A percentile compares a stretch with the other conserved stretches of the same genome.
These are phyloP conservation scores for Agraylea sexmaculata DNA, from an alignment of 1,140 invertebrate genomes.

Conservation along the genomic window DNA sequence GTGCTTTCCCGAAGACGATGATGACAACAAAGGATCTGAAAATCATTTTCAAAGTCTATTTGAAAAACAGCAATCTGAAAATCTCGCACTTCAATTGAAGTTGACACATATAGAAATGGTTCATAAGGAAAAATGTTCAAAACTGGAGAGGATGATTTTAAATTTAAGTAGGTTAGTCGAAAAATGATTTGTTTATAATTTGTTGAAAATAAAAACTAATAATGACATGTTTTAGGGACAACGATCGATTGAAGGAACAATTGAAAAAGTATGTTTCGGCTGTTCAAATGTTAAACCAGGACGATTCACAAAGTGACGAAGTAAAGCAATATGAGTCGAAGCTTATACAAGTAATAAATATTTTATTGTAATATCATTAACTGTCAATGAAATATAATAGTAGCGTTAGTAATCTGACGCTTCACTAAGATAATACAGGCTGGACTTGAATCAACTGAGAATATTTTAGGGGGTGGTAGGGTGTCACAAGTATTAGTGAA, in stretches of 20 bases:
- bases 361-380: too few species aligned
- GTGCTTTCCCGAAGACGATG: constrained; percentile 36
- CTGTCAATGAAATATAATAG: too few species aligned
- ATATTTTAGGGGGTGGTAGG: too few species aligned
- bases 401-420: too few species aligned
- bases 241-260: constrained; percentile 78
- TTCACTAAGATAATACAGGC: too few species aligned
- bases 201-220: constrained; percentile 1
- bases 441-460: too few species aligned
- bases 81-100: constrained; percentile 32
- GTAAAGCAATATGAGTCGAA: constrained; percentile 78
- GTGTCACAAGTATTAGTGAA: too few species aligned
- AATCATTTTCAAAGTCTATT: constrained; percentile 25
- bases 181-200: constrained; percentile 1
- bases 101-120: constrained; percentile 30
- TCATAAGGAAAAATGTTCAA: constrained; percentile 35
- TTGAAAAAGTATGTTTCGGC: constrained; percentile 81
- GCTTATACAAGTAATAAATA: constrained; percentile 61
- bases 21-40: constrained; percentile 26
- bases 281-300: constrained; percentile 67
- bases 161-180: constrained; percentile 35
- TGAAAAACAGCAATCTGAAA: constrained; percentile 33
- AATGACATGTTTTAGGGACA: constrained; percentile 51
- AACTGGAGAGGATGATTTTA: constrained; percentile 32
- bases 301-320: constrained; percentile 58